Conservation (phyloP, 1,140 invertebrate species). For the Papilio polyxenes region DNA sequence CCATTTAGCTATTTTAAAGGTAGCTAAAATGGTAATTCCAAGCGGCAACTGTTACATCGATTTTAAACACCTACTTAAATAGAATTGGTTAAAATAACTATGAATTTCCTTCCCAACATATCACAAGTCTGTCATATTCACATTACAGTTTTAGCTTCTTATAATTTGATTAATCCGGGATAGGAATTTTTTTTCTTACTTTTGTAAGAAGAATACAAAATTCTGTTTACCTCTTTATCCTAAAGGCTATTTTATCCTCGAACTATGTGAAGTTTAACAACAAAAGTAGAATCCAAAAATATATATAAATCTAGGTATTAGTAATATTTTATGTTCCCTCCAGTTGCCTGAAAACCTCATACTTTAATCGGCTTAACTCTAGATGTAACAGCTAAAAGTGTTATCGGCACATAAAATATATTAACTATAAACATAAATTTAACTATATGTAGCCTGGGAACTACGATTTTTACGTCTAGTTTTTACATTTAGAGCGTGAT, state of each 20-base stretch:
- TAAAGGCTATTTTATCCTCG: too few species aligned
- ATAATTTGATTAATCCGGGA: too few species aligned
- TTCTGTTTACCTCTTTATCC: too few species aligned
- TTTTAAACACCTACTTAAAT: neutral
- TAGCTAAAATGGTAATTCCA: neutral
- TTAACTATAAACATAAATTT: neutral
- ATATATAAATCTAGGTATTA: neutral
- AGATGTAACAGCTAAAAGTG: neutral
- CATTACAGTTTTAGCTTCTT: neutral
- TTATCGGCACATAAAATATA: neutral
- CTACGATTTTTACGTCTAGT: too few species aligned
- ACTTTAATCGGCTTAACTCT: conserved; percentile 1
- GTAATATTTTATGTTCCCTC: neutral
- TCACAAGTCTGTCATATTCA: neutral
- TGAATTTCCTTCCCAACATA: neutral
- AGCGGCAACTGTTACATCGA: neutral
- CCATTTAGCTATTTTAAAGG: conserved; percentile 2
- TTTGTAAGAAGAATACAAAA: too few species aligned
- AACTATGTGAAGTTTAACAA: neutral
- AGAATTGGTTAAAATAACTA: neutral
- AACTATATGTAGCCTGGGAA: neutral
- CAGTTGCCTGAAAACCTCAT: neutral
- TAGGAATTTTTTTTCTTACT: too few species aligned
- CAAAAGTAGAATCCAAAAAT: neutral
- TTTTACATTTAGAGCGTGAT: too few species aligned